These are phyloP conservation scores for Puntigrus tetrazona DNA, from an alignment of 2,113 vertebrate species.

Conservation along the genomic window DNA sequence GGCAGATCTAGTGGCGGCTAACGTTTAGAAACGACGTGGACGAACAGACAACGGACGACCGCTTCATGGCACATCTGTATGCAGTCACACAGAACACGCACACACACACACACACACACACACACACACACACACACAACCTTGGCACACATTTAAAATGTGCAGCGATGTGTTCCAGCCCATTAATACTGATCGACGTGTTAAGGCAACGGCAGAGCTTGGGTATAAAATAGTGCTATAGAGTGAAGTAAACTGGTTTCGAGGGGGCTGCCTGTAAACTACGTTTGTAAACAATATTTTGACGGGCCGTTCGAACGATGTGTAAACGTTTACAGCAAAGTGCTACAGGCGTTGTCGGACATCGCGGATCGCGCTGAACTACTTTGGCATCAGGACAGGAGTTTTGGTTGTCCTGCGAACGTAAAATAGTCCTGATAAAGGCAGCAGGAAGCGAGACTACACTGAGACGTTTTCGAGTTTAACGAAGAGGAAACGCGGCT, in stretches of 20 bases:
- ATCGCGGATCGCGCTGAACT: slow-evolving; percentile 19
- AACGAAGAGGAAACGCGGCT: background rate
- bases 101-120: slow-evolving; percentile 44
- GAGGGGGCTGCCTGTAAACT: slow-evolving; percentile 54
- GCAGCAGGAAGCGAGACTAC: slow-evolving; percentile 34
- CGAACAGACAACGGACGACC: slow-evolving; percentile 18
- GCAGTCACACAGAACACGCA: slow-evolving; percentile 41
- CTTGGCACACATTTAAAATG: slow-evolving; percentile 48
- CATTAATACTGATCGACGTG: slow-evolving; percentile 56
- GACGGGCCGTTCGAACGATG: slow-evolving; percentile 41
- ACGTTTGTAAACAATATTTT: slow-evolving; percentile 57
- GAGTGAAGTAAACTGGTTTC: slow-evolving; percentile 55
- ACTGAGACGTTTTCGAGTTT: slow-evolving; percentile 16
- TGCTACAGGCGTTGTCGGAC: slow-evolving; percentile 39
- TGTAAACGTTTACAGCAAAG: slow-evolving; percentile 55
- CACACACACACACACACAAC: slow-evolving; percentile 44
- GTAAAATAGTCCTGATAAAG: slow-evolving; percentile 47
- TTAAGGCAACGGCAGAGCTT: slow-evolving; percentile 60
- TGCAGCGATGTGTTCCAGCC: slow-evolving; percentile 53
- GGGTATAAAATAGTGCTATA: slow-evolving; percentile 57
- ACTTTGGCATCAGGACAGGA: slow-evolving; percentile 50
- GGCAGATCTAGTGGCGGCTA: slow-evolving; percentile 13
- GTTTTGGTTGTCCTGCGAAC: slow-evolving; percentile 43
- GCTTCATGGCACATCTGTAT: slow-evolving; percentile 39
- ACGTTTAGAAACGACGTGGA: background rate